Conservation (phyloP, 2,113 vertebrate species). For the Etheostoma spectabile region DNA sequence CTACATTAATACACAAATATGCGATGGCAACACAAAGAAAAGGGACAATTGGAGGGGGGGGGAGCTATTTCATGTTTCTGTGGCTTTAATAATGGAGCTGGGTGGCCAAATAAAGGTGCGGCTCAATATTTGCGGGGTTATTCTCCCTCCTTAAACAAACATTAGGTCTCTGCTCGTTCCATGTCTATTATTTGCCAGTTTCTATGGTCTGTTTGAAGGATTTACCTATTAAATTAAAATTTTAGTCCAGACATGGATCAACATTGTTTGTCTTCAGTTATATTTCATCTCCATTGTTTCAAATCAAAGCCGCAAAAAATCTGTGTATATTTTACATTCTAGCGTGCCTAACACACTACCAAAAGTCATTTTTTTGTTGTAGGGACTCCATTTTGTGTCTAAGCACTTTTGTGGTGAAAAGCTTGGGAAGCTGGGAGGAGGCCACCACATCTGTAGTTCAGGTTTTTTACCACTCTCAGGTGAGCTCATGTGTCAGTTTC, state of each 20-base stretch:
- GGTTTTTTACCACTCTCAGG: conserved; percentile 67
- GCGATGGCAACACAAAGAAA: conserved; percentile 30
- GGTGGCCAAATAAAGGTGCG: conserved; percentile 82
- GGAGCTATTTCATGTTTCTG: conserved; percentile 49
- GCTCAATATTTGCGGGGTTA: conserved; percentile 79
- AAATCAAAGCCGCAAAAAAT: neutral
- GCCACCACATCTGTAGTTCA: conserved; percentile 33
- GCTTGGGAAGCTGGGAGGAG: conserved; percentile 13
- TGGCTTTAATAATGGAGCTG: conserved; percentile 64
- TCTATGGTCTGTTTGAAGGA: conserved; percentile 54
- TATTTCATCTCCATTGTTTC: conserved; percentile 5
- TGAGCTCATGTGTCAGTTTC: conserved; percentile 82
- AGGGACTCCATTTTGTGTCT: neutral
- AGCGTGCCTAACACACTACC: neutral
- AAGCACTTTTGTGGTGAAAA: neutral
- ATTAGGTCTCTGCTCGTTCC: conserved; percentile 58
- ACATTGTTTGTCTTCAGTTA: neutral
- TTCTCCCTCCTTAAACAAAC: conserved; percentile 86
- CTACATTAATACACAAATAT: conserved; percentile 22
- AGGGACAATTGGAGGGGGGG: neutral
- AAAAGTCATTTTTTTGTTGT: neutral
- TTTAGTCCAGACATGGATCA: conserved; percentile 9
- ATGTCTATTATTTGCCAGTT: conserved; percentile 67
- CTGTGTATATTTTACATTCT: conserved; percentile 6
- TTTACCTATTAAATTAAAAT: conserved; percentile 38